Conservation (phyloP, 2,888 invertebrate genomes). For the Ophraella communa region DNA sequence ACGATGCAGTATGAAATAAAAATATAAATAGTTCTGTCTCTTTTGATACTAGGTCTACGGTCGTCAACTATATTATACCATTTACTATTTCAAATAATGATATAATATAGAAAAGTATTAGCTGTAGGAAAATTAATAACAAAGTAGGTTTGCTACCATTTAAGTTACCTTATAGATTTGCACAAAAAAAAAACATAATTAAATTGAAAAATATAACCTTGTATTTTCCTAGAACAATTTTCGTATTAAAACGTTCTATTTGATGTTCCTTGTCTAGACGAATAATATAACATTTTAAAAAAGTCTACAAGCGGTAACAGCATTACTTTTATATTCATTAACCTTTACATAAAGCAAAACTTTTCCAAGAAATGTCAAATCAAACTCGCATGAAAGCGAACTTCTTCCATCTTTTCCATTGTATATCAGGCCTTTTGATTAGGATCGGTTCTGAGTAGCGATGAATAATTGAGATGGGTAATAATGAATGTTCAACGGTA, state of each 20-base stretch:
- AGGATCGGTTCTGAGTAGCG: slow-evolving; percentile 32
- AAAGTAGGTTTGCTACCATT: too few relatives aligned
- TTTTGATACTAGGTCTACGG: too few relatives aligned
- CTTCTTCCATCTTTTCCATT: slow-evolving; percentile 22
- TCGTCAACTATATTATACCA: too few relatives aligned
- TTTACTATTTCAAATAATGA: too few relatives aligned
- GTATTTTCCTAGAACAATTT: background rate
- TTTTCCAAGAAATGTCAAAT: slow-evolving; percentile 24
- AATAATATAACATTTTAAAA: background rate
- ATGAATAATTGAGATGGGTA: slow-evolving; percentile 34
- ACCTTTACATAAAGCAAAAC: slow-evolving; percentile 23
- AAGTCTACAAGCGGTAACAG: background rate
- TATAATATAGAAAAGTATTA: too few relatives aligned
- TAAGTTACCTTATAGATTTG: too few relatives aligned
- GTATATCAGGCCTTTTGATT: slow-evolving; percentile 24
- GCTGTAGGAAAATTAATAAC: too few relatives aligned
- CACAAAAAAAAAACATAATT: too few relatives aligned
- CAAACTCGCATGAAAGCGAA: slow-evolving; percentile 22
- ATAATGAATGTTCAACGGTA: slow-evolving; percentile 39
- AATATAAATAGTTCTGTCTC: too few relatives aligned
- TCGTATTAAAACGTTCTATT: background rate
- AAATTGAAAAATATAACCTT: too few relatives aligned
- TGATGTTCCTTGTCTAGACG: background rate
- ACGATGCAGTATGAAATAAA: too few relatives aligned
- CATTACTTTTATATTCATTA: slow-evolving; percentile 17